These are phyloP conservation scores for Sander lucioperca DNA, from an alignment of 2,113 vertebrate genomes.

Conservation along the genomic window DNA sequence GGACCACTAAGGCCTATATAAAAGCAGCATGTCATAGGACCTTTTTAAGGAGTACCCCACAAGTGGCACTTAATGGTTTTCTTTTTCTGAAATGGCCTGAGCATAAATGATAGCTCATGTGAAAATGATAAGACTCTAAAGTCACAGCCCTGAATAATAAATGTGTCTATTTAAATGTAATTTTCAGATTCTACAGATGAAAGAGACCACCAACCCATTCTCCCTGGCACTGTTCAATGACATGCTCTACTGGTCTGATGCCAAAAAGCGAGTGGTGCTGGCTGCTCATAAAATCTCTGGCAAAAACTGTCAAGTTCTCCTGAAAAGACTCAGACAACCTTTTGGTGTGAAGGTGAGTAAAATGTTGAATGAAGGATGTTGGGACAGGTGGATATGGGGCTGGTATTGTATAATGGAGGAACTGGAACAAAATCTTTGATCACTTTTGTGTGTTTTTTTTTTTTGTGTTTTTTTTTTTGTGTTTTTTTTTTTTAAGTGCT, in stretches of 20 bases:
- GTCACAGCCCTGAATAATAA: not conserved
- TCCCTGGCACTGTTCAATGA: constrained; percentile 88
- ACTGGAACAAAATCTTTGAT: not conserved
- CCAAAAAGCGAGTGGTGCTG: constrained; percentile 85
- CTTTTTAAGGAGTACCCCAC: too few species aligned
- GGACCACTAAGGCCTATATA: too few species aligned
- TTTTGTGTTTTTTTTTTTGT: too few species aligned
- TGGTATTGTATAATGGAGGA: not conserved
- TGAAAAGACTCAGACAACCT: constrained; percentile 87
- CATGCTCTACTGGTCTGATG: constrained; percentile 92
- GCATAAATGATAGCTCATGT: not conserved
- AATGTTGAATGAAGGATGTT: not conserved
- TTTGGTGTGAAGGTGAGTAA: constrained; percentile 88
- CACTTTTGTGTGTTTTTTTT: not conserved
- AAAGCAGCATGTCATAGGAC: too few species aligned
- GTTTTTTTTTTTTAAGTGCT: not conserved
- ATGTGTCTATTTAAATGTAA: not conserved
- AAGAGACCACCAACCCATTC: constrained; percentile 88
- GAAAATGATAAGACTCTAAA: not conserved
- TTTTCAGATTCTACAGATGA: constrained; percentile 87
- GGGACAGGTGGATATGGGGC: not conserved
- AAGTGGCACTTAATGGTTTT: not conserved
- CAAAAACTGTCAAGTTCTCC: constrained; percentile 84
- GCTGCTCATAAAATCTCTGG: constrained; percentile 86
- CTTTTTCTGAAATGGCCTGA: not conserved